Conservation (phyloP, 2,797 vertebrate genomes). For the Paedocypris micromegethes region DNA sequence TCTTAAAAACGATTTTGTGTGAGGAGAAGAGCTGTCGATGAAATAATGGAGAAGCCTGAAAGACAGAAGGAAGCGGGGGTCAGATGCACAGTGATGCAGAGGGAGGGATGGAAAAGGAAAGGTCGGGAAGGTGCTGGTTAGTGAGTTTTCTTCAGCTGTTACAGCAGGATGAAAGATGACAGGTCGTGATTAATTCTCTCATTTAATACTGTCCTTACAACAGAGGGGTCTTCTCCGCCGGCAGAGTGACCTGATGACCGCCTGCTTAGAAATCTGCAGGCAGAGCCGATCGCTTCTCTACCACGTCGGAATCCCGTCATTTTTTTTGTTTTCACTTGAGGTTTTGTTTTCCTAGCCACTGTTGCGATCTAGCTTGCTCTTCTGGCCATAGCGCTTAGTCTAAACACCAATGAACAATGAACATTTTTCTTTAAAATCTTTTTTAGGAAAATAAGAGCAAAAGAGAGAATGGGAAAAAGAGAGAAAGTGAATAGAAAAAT, state of each 20-base stretch:
- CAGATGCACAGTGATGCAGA: neutral
- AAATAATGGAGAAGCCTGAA: neutral
- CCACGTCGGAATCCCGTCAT: too few species aligned
- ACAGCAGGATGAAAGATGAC: slow-evolving; percentile 5
- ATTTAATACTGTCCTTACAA: slow-evolving; percentile 27
- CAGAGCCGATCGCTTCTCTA: neutral
- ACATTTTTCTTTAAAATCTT: too few species aligned
- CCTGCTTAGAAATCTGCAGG: neutral
- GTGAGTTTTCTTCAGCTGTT: neutral
- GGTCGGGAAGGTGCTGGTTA: slow-evolving; percentile 4
- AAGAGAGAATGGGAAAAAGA: too few species aligned
- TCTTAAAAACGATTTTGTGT: neutral
- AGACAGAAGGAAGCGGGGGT: neutral
- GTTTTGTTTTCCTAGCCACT: too few species aligned
- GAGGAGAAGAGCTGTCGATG: neutral
- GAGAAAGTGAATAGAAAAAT: too few species aligned
- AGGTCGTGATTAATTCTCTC: slow-evolving; percentile 33
- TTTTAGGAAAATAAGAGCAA: too few species aligned
- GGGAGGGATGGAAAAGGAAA: neutral
- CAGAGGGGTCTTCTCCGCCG: neutral
- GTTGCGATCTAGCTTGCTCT: too few species aligned
- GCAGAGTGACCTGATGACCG: slow-evolving; percentile 19
- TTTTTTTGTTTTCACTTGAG: too few species aligned
- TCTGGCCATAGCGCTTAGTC: too few species aligned
- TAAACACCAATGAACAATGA: too few species aligned